phyloP scores from a whole-genome alignment of 2,113 vertebrate genomes.

The Melospiza melodia region DNA sequence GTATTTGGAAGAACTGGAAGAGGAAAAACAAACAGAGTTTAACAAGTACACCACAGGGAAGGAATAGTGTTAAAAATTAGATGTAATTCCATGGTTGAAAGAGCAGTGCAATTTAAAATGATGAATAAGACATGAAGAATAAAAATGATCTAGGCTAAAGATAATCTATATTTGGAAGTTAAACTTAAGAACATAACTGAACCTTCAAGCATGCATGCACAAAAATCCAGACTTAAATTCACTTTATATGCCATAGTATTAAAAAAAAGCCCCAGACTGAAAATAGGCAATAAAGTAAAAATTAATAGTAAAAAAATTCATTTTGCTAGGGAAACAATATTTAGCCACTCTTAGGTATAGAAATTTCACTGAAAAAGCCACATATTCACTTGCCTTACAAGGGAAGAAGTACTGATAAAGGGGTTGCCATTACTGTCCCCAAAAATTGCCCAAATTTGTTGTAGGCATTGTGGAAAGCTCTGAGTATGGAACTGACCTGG shows the following conservation, averaged over 20 bases:
- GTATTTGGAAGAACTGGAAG: not conserved
- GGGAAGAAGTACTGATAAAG: not conserved
- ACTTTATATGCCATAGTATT: not conserved
- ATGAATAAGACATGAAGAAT: not conserved
- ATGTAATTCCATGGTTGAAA: not conserved
- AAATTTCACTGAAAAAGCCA: not conserved
- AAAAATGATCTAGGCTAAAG: not conserved
- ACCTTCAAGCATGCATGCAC: not conserved
- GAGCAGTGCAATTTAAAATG: not conserved
- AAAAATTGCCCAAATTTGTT: not conserved
- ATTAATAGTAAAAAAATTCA: not conserved
- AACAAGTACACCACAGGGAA: not conserved
- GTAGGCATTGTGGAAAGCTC: not conserved
- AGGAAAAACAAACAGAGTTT: not conserved
- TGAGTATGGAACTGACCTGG: not conserved
- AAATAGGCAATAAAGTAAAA: not conserved
- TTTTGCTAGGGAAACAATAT: not conserved
- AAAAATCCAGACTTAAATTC: not conserved
- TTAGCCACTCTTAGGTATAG: not conserved
- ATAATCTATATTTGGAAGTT: not conserved
- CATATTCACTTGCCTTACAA: not conserved
- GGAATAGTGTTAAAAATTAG: not conserved
- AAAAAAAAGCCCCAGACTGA: not conserved
- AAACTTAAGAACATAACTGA: not conserved
- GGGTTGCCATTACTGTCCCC: not conserved